Base-by-base conservation (phyloP, 2,113 vertebrate species). In the Anhinga rufa region DNA sequence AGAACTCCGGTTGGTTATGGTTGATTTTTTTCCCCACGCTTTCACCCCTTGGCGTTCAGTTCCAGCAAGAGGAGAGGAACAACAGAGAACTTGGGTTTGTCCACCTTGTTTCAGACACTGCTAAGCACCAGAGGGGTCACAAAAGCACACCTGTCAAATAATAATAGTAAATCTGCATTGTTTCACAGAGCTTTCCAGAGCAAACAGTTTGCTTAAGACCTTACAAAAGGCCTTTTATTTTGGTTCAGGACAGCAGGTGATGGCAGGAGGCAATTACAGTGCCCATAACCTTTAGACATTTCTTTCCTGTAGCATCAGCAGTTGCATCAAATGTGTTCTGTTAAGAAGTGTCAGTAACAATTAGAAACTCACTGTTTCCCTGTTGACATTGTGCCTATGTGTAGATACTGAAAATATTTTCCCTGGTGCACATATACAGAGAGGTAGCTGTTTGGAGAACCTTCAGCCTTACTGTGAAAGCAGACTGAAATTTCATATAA, bases 231-330 rank as follows among this genome's bases (percentile, higher is more conserved):
- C 69, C 70, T 72, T 75, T 93, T 82, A 12, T 94, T 85, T 76
- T 76, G 31, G 36, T 74, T 92, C 61, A 51, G 93, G 74, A 72
- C 77, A 94, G 83, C 93, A 95, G 92, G 91, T 95, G 92, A 86
- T 94, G 77, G 74, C 72, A 87, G 80, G 62, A 91, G 86, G 70
- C 87, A 85, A 72, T 91, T 93, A 87, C 49, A 82, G 22, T n/a
- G 49, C 34, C 75, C 3, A 2, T 69, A 84, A 93, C 87, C 94
- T 93, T 95, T 82, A 65, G 57, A 82, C 1, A 2, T 60, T 68
- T 78, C 29, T 92, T 71, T 82, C 54, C 36, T 78, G 72, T 68
- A 68, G 62, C 82, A 86, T 79, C 70, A 62, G 71, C 58, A 22
- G 14, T 85, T 96, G 66, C 58, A 88, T 77, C 36, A 57, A 82